Base-by-base conservation (phyloP, 2,113 vertebrate genomes). In the Scophthalmus maximus region DNA sequence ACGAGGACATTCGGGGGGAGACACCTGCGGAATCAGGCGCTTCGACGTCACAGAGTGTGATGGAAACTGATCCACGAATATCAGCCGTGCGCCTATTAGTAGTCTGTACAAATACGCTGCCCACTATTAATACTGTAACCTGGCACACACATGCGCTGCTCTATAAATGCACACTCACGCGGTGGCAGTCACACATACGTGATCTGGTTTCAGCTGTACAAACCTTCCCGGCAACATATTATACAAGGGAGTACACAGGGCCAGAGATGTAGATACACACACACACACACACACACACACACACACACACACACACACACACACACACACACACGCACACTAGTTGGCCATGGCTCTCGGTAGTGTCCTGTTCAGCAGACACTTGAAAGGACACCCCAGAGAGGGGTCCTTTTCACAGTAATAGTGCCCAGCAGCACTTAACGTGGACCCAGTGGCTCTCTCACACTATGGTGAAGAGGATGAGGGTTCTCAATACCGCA, bases 11-110 rank as follows among this genome's bases (percentile, higher is more conserved):
- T 86, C 47, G 56, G 61, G 56, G 53, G 81, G 86, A 73, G 86
- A 86, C 87, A 91, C 90, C 90, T 90, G 90, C 89, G 86, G 85
- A 91, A 91, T 93, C 91, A 93, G 88, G 88, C 76, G 92, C 84
- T 90, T 86, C 86, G 81, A 89, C 79, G 76, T 84, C 83, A 89
- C 89, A 89, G 73, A 90, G 86, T 93, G 91, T 92, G 93, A 93
- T 92, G 84, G 82, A 92, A 93, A 91, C 76, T 66, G 78, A 91
- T 87, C 87, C 76, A 76, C 84, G 75, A 88, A 90, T 88, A 92
- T 91, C 87, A 88, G 79, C 83, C 79, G 32, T 66, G 70, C 22
- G 40, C 75, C 87, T 91, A 92, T 91, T 90, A 88, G 75, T 72
- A 68, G 80, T 80, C 68, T 78, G 73, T 77, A 78, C 79, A 88